phyloP scores from a whole-genome alignment of 1,140 invertebrate genomes.

The Drosophila pectinifera region DNA sequence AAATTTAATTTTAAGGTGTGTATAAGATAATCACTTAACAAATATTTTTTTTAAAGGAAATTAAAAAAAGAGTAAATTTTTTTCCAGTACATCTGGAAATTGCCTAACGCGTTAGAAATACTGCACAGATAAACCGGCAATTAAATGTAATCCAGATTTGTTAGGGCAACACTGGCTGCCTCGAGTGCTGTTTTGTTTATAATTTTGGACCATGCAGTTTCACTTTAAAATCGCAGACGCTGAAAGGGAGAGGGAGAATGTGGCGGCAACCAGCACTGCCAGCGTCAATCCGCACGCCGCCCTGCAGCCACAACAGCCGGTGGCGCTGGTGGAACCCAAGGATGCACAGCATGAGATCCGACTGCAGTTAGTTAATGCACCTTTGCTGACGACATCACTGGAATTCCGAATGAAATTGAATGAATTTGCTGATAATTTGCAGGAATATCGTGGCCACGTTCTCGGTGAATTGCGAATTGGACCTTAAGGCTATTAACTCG shows the following conservation, averaged over 20 bases:
- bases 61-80: too few relatives aligned
- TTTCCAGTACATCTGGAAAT: slow-evolving; percentile 1
- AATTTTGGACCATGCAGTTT: slow-evolving; percentile 54
- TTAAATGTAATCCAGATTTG: not conserved
- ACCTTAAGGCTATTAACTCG: slow-evolving; percentile 96
- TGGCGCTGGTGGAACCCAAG: slow-evolving; percentile 66
- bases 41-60: too few relatives aligned
- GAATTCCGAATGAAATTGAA: not conserved
- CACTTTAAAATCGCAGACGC: slow-evolving; percentile 66
- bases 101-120: slow-evolving; percentile 5
- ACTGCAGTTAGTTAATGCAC: slow-evolving; percentile 82
- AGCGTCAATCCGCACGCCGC: slow-evolving; percentile 66
- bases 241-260: slow-evolving; percentile 40
- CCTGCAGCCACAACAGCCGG: slow-evolving; percentile 70
- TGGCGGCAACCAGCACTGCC: slow-evolving; percentile 17
- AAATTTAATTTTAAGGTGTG: too few relatives aligned
- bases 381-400: not conserved
- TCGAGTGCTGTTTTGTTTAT: slow-evolving; percentile 30
- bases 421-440: slow-evolving; percentile 7
- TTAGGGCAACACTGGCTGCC: slow-evolving; percentile 9
- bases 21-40: too few relatives aligned
- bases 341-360: slow-evolving; percentile 82
- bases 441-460: slow-evolving; percentile 98
- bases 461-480: slow-evolving; percentile 94
- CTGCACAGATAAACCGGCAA: not conserved